These are phyloP conservation scores for Meliscaeva auricollis DNA, from an alignment of 2,888 invertebrate genomes.

Conservation along the genomic window DNA sequence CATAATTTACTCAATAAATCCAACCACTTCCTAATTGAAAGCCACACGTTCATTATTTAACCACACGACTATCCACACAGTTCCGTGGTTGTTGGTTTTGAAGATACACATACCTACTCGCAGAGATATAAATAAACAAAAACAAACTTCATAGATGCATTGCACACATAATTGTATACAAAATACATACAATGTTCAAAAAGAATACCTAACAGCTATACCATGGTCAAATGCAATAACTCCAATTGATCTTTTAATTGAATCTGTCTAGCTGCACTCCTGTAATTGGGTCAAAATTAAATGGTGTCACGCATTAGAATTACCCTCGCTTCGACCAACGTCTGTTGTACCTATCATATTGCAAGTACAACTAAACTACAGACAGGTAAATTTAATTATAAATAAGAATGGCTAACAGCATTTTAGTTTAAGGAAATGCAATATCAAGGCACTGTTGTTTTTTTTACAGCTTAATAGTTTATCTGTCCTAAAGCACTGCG, in stretches of 20 bases:
- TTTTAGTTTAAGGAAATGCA: conserved; percentile 7
- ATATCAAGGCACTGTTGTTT: neutral
- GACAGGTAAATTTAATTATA: neutral
- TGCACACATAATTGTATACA: neutral
- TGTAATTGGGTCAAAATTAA: conserved; percentile 66
- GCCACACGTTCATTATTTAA: conserved; percentile 39
- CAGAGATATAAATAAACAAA: too few species aligned
- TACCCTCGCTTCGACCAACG: neutral
- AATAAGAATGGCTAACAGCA: neutral
- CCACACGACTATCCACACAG: conserved; percentile 39
- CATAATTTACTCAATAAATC: conserved; percentile 58
- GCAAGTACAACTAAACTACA: neutral
- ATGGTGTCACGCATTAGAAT: conserved; percentile 55
- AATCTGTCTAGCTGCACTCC: conserved; percentile 38
- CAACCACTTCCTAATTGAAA: conserved; percentile 67
- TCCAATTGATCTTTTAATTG: conserved; percentile 58
- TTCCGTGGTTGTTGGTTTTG: conserved; percentile 31
- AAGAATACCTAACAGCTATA: neutral
- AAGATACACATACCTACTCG: neutral
- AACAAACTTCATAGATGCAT: neutral
- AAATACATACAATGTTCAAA: neutral
- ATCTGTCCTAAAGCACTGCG: neutral
- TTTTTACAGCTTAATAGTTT: neutral
- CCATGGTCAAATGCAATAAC: conserved; percentile 61
- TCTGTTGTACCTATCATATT: neutral